Evolutionary conservation across 1,140 invertebrate genomes (phyloP).

Genomic region (Elysia chlorotica): DNA sequence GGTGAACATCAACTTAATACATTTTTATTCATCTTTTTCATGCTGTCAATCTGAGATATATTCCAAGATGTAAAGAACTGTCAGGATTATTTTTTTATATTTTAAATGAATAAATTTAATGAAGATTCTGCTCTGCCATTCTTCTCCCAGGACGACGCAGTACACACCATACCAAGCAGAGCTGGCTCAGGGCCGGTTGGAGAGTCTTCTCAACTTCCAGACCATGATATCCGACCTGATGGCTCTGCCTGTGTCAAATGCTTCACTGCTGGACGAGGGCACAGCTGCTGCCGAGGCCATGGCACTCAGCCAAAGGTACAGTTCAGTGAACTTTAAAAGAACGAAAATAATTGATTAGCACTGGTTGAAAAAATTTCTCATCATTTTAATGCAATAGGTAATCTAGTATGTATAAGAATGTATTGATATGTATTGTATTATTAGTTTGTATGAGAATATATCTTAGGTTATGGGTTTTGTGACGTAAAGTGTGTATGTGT

Average conservation of each 20-base stretch:
- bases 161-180: slow-evolving; percentile 80
- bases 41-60: neutral
- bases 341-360: too few species aligned
- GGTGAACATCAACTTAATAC: too few species aligned
- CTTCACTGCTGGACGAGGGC: slow-evolving; percentile 94
- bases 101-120: too few species aligned
- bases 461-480: neutral
- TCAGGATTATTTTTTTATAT: neutral
- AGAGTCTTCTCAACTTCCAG: slow-evolving; percentile 96
- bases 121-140: too few species aligned
- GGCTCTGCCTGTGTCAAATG: slow-evolving; percentile 92
- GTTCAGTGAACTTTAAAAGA: neutral
- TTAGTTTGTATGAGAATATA: neutral
- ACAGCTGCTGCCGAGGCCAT: slow-evolving; percentile 98
- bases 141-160: slow-evolving; percentile 66
- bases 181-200: slow-evolving; percentile 93
- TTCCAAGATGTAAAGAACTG: neutral
- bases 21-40: neutral
- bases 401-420: too few species aligned
- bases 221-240: slow-evolving; percentile 96
- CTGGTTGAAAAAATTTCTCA: too few species aligned
- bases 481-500: neutral
- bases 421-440: too few species aligned
- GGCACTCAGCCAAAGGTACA: slow-evolving; percentile 79
- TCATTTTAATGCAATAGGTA: too few species aligned